Evolutionary conservation across 2,888 invertebrate species (phyloP), one percentile per base, ranked within the genome.

Genomic region (Allolobophora icterica): DNA sequence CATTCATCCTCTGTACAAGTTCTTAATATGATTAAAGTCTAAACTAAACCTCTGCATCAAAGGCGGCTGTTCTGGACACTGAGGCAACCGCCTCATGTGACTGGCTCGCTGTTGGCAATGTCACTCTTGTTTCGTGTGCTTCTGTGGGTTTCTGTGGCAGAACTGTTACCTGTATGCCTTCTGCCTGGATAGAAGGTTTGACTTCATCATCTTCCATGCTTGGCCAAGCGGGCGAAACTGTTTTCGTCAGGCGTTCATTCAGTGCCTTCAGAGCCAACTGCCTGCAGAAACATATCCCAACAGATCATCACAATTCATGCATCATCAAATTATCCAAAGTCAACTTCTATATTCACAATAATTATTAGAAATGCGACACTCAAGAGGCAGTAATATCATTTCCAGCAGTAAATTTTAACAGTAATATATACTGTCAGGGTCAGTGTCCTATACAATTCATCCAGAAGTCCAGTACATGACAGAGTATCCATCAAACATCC

Each of bases 241-340:
- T 92, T 93, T 95, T 95, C 91, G 93, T 95, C 89, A 98, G 96
- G 93, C 98, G 96, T 96, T 98, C 98, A 95, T 98, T 98, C 92
- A 99, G 96, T 5, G 98, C 98, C 96, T 98, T 99, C 92, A 99
- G 96, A 58, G 99, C 99, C 94, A 98, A 98, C 97, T 98, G 98
- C 94, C 98, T 98, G 96, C 13, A 96, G 96, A 91, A 84, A 84
- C 84, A 84, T 33, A 33, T 84, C 33, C 24, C 52, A 52, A 52
- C 52, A 52, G 30, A 11, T n/a, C 30, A n/a, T 71, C 71, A 71
- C 30, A 71, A n/a, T 30, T 71, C 71, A 71, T 0, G n/a, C 71
- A 8, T n/a, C 42, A 42, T 42, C 6, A 24, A 52, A 24, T 52
- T 24, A 52, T 24, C 52, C 52, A 24, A 52, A 52, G 24, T 45